Evolutionary conservation across 2,888 invertebrate species (phyloP).

Genomic region (Cancer borealis): DNA sequence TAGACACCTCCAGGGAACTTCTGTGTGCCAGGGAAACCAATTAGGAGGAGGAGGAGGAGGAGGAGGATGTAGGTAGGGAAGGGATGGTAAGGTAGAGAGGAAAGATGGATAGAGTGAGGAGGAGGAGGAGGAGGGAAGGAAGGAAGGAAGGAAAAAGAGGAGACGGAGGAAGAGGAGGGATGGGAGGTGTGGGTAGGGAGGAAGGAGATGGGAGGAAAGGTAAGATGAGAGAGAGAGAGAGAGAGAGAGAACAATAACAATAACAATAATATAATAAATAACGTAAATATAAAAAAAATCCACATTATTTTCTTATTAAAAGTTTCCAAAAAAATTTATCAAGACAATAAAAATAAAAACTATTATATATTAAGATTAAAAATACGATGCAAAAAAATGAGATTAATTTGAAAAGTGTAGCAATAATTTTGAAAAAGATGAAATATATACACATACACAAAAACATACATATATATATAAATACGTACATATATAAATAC

Average conservation of each 20-base stretch:
- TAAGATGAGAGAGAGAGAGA: background rate
- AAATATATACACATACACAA: no score
- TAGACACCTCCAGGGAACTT: conserved; percentile 86
- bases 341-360: no score
- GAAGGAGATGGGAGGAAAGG: no score
- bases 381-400: background rate
- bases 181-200: no score
- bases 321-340: no score
- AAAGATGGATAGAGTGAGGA: background rate
- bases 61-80: background rate
- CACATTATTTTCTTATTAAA: no score
- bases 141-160: no score
- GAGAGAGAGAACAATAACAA: background rate
- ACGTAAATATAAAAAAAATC: no score
- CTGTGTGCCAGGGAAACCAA: conserved; percentile 79
- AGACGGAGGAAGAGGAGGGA: background rate
- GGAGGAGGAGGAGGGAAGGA: background rate
- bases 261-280: background rate
- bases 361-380: background rate
- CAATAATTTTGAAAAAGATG: background rate
- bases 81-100: no score
- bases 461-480: no score
- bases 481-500: no score
- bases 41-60: background rate
- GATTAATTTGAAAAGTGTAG: no score